Percentiles rank a stretch among this genome's conserved stretches.
phyloP scores from a whole-genome alignment of 2,888 invertebrate genomes.

The Dynastes hyllus region DNA sequence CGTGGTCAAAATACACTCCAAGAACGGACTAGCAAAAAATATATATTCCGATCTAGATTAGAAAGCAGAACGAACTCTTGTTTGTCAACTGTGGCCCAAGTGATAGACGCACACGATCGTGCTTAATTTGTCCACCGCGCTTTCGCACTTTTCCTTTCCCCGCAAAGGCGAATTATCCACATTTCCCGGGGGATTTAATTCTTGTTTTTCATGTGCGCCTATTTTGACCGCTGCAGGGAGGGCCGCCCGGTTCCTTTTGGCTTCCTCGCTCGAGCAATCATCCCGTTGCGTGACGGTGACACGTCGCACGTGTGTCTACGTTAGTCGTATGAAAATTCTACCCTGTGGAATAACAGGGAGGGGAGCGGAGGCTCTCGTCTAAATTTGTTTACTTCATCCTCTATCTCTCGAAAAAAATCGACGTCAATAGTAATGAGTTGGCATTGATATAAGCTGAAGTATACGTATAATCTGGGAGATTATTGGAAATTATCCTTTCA shows the following conservation, averaged over 20 bases:
- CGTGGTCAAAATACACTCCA: not conserved
- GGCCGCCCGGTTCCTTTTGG: not conserved
- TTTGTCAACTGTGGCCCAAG: conserved; percentile 1
- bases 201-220: conserved; percentile 27
- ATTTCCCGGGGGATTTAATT: conserved; percentile 24
- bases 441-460: no score
- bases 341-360: not conserved
- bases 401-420: not conserved
- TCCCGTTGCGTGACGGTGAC: conserved; percentile 26
- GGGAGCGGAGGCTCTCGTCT: not conserved
- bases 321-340: not conserved
- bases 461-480: no score
- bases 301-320: conserved; percentile 8
- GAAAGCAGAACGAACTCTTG: not conserved
- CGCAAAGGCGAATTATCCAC: not conserved
- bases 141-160: not conserved
- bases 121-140: conserved; percentile 30
- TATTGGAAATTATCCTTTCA: no score
- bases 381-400: conserved; percentile 26
- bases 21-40: not conserved
- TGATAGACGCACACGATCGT: not conserved
- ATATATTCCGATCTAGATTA: conserved; percentile 19
- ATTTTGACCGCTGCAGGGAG: not conserved
- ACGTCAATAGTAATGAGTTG: no score
- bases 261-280: conserved; percentile 31